Percentiles rank a stretch among this genome's conserved stretches.
Evolutionary conservation across 1,140 invertebrate species (phyloP).

Genomic region (Drosophila parabipectinata): DNA sequence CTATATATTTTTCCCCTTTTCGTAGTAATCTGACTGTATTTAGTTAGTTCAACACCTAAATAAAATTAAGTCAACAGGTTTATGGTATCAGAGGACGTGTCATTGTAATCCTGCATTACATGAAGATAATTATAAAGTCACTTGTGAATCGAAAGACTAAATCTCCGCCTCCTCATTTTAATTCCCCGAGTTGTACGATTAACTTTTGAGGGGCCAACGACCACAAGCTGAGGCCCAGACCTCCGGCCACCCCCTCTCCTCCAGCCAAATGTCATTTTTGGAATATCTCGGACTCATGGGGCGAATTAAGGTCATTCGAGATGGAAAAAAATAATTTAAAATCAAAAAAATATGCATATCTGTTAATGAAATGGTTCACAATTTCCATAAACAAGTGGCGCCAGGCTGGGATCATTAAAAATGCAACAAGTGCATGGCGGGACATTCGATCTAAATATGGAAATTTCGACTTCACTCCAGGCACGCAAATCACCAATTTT

Average conservation of each 20-base stretch:
- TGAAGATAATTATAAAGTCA: conserved; percentile 20
- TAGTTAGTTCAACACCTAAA: conserved; percentile 10
- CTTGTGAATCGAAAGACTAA: neutral
- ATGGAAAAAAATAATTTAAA: conserved; percentile 50
- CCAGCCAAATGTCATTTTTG: conserved; percentile 40
- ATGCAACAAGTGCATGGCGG: conserved; percentile 39
- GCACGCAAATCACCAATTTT: conserved; percentile 10
- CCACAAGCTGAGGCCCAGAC: conserved; percentile 53
- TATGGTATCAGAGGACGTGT: conserved; percentile 27
- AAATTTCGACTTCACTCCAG: conserved; percentile 11
- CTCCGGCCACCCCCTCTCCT: neutral
- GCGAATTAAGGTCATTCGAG: conserved; percentile 64
- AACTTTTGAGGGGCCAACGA: conserved; percentile 59
- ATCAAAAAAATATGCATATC: conserved; percentile 56
- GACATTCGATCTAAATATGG: conserved; percentile 26
- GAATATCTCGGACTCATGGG: conserved; percentile 37
- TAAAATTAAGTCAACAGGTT: conserved; percentile 17
- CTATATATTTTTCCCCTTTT: neutral
- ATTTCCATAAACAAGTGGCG: conserved; percentile 59
- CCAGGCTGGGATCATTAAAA: conserved; percentile 45
- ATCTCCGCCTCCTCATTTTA: conserved; percentile 11
- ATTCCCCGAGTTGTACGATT: conserved; percentile 45
- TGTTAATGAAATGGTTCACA: conserved; percentile 48
- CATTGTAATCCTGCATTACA: conserved; percentile 20
- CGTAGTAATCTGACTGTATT: neutral